Evolutionary conservation across 2,888 invertebrate genomes (phyloP).

Genomic region (Dolomedes plantarius): DNA sequence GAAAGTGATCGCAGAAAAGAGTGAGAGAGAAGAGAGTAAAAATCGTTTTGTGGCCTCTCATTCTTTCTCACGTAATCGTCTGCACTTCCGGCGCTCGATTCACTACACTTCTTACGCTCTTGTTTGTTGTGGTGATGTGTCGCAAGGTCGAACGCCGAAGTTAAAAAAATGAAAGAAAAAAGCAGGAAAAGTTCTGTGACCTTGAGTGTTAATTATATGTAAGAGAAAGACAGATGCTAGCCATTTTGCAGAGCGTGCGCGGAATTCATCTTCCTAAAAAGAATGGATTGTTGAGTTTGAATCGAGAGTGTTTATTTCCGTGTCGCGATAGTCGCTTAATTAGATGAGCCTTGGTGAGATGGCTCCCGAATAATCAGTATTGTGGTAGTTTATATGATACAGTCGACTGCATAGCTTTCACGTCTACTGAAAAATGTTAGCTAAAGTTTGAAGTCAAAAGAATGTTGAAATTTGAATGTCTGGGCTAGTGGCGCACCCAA

Average conservation of each 20-base stretch:
- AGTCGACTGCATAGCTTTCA: no score
- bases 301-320: no score
- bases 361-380: no score
- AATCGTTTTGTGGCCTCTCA: not conserved
- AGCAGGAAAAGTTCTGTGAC: constrained; percentile 22
- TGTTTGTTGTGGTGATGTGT: constrained; percentile 36
- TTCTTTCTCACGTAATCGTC: not conserved
- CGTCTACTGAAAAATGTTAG: no score
- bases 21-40: no score
- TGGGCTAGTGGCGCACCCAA: no score
- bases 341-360: no score
- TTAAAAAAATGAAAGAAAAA: constrained; percentile 14
- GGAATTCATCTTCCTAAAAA: not conserved
- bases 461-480: no score
- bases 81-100: not conserved
- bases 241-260: not conserved
- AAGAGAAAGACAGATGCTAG: constrained; percentile 17
- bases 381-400: no score
- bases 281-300: no score
- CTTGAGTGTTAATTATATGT: constrained; percentile 50
- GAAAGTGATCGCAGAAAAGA: not conserved
- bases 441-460: no score
- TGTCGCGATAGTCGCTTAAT: no score
- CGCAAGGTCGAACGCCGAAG: constrained; percentile 36
- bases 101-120: not conserved